Percentiles rank a stretch among this genome's conserved stretches.
phyloP scores from a whole-genome alignment of 2,113 vertebrate species.

The Chunga burmeisteri region DNA sequence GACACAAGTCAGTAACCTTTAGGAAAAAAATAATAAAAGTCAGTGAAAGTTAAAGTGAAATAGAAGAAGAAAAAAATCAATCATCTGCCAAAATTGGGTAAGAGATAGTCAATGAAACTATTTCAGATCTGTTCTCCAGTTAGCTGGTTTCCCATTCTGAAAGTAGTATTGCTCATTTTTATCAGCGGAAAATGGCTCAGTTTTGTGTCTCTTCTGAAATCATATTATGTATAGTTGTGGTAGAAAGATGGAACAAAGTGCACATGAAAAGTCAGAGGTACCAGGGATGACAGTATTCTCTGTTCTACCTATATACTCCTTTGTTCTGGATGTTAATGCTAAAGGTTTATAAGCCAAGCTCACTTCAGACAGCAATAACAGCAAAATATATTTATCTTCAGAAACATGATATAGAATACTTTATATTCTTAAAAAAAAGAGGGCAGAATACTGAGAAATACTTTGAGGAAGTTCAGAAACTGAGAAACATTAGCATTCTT shows the following conservation, averaged over 20 bases:
- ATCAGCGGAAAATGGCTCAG: neutral
- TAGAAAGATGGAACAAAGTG: neutral
- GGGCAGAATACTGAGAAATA: neutral
- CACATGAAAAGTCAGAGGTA: neutral
- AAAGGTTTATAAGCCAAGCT: neutral
- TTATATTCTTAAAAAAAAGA: neutral
- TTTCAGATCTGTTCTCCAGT: constrained; percentile 10
- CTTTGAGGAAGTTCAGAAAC: neutral
- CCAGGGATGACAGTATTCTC: neutral
- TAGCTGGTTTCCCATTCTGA: neutral
- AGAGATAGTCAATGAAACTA: neutral
- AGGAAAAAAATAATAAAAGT: neutral
- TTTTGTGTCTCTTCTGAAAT: neutral
- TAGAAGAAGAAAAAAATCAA: neutral
- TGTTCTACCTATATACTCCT: neutral
- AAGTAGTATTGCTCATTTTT: neutral
- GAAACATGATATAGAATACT: neutral
- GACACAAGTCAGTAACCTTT: neutral
- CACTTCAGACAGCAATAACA: neutral
- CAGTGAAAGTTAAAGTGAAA: neutral
- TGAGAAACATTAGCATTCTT: neutral
- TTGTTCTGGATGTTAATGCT: neutral
- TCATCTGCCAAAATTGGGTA: neutral
- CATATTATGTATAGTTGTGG: neutral
- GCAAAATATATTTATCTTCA: neutral